These are phyloP conservation scores for Drosophila infuscata DNA, from an alignment of 2,888 invertebrate species.

Conservation along the genomic window DNA sequence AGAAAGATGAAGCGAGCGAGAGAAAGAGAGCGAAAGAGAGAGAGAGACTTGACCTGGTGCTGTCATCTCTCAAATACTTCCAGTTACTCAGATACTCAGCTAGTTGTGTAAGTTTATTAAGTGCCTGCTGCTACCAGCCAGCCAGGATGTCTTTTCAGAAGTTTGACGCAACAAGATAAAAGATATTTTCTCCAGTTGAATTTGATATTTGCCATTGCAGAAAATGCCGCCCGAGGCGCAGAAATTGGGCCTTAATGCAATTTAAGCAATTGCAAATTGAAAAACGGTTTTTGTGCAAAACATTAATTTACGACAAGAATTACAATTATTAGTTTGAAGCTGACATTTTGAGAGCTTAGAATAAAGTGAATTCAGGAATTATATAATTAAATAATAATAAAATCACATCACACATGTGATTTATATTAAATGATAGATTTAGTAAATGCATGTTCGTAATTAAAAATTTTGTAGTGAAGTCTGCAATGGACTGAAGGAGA, in stretches of 20 bases:
- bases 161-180: slow-evolving; percentile 19
- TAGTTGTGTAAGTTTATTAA: slow-evolving; percentile 71
- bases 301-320: no score
- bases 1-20: neutral
- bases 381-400: neutral
- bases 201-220: neutral
- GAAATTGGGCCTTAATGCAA: slow-evolving; percentile 28
- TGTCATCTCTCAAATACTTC: neutral
- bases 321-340: slow-evolving; percentile 30
- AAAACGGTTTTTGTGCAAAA: slow-evolving; percentile 34
- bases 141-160: slow-evolving; percentile 41
- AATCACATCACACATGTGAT: no score
- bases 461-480: neutral
- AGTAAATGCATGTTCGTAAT: neutral
- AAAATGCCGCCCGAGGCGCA: neutral
- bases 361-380: neutral
- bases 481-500: neutral
- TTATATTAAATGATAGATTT: neutral
- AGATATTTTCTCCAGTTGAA: slow-evolving; percentile 10
- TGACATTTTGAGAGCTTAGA: slow-evolving; percentile 1
- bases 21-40: slow-evolving; percentile 5
- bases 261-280: slow-evolving; percentile 1
- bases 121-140: slow-evolving; percentile 30
- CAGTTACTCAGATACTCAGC: slow-evolving; percentile 18
- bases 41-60: slow-evolving; percentile 25